Base-by-base conservation (phyloP, 2,888 invertebrate species). In the Sicus ferrugineus region DNA sequence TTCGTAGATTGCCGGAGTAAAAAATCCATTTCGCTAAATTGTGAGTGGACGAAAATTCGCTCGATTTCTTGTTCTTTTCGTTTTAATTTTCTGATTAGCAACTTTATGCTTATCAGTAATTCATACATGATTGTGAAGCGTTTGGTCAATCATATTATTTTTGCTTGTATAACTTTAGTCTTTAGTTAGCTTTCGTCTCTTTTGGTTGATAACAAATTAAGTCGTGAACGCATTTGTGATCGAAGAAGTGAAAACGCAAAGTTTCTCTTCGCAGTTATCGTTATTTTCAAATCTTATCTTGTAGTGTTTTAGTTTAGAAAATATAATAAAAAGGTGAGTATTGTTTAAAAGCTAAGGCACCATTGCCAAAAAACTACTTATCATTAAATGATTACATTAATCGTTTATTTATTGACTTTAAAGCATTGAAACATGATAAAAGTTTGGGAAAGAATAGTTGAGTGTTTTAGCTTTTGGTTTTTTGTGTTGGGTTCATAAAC, bases 81-180 rank as follows among this genome's bases (percentile, higher is more conserved):
- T n/a, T 46, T 56, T n/a, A 9, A 30, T 31, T 31, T 61, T 19
- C 21, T 38, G 26, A 61, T 61, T n/a, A 61, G 4, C 38, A 21
- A 26, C 42, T 61, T 42, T 42, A 61, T 38, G 61, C 61, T 61
- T 61, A 61, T 61, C 61, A 61, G 26, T 61, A 34, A 42, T 28
- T 61, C 38, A 16, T 34, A 59, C 34, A 34, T 19, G 21, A 19
- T 30, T 16, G 46, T 50, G 42, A 1, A 16, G 54, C 26, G 14
- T 61, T 42, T 61, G 42, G 42, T 61, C 26, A 42, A 61, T 26
- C 14, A 34, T 16, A 21, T 42, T 61, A 61, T 61, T 61, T 38
- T 38, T n/a, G 16, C 11, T 42, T 61, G 19, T 42, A 38, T 16
- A 26, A 23, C 23, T 61, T 61, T 61, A 61, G 42, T 61, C 61